phyloP scores from a whole-genome alignment of 2,797 vertebrate species.

The Hippoglossus hippoglossus region DNA sequence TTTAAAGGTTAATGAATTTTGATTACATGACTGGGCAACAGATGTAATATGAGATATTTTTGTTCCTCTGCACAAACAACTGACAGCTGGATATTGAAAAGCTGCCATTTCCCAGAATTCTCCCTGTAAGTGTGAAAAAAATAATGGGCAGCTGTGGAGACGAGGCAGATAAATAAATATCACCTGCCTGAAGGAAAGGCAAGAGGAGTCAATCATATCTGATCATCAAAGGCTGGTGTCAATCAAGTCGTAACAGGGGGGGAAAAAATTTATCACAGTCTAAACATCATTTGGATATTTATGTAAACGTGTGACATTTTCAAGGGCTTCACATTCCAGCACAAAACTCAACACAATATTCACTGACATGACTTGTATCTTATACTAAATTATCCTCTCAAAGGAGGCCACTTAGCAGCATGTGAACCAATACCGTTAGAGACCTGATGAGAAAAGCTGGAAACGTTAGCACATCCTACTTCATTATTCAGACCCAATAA shows the following conservation, averaged over 20 bases:
- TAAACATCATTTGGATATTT: constrained; percentile 10
- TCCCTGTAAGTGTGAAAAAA: constrained; percentile 58
- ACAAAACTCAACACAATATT: constrained; percentile 3
- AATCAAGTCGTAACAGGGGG: constrained; percentile 61
- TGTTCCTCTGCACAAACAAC: constrained; percentile 36
- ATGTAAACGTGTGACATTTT: not conserved
- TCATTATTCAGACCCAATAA: not conserved
- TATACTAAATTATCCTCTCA: not conserved
- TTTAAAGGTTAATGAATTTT: constrained; percentile 73
- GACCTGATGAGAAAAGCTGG: not conserved
- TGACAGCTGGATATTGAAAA: constrained; percentile 66
- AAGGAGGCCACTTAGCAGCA: not conserved
- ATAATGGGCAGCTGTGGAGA: constrained; percentile 62
- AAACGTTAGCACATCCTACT: too few species aligned
- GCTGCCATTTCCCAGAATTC: constrained; percentile 49
- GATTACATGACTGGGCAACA: constrained; percentile 63
- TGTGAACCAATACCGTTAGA: not conserved
- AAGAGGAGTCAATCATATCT: constrained; percentile 66
- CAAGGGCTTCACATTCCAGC: not conserved
- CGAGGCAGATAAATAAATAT: constrained; percentile 82
- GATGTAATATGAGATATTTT: constrained; percentile 60
- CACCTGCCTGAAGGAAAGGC: constrained; percentile 73
- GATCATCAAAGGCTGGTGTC: constrained; percentile 78
- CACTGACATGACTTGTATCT: not conserved
- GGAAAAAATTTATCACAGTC: not conserved